A percentile compares a stretch with the other conserved stretches of the same genome.
Conservation (phyloP, 2,113 vertebrate genomes). For the Acrocephalus arundinaceus region DNA sequence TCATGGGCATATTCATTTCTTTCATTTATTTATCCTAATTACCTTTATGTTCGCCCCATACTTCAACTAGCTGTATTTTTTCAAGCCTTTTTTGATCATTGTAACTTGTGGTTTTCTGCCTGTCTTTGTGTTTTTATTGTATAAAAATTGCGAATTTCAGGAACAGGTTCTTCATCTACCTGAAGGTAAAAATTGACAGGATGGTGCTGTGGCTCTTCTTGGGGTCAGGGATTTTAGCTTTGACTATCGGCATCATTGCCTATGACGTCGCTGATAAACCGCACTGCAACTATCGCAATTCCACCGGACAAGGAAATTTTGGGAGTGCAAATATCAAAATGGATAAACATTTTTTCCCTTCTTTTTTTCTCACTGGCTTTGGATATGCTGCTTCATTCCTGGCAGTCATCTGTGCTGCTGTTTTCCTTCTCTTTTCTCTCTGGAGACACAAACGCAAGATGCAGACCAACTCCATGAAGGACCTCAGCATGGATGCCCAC, state of each 20-base stretch:
- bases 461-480: not conserved
- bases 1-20: not conserved
- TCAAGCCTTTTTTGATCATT: not conserved
- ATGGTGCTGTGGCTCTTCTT: not conserved
- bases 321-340: not conserved
- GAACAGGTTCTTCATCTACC: not conserved
- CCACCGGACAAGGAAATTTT: rapidly evolving
- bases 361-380: not conserved
- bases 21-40: rapidly evolving
- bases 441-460: not conserved
- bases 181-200: not conserved
- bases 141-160: slow-evolving; percentile 39
- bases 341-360: not conserved
- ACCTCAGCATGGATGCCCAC: not conserved
- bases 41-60: not conserved
- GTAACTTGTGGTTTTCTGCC: not conserved
- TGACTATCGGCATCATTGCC: not conserved
- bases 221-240: not conserved
- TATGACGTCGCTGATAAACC: rapidly evolving
- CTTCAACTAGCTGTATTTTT: not conserved
- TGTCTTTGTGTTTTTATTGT: not conserved
- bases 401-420: not conserved
- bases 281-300: rapidly evolving
- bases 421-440: slow-evolving; percentile 31
- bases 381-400: not conserved